phyloP scores from a whole-genome alignment of 2,888 invertebrate genomes.

The Drosophila affinis region DNA sequence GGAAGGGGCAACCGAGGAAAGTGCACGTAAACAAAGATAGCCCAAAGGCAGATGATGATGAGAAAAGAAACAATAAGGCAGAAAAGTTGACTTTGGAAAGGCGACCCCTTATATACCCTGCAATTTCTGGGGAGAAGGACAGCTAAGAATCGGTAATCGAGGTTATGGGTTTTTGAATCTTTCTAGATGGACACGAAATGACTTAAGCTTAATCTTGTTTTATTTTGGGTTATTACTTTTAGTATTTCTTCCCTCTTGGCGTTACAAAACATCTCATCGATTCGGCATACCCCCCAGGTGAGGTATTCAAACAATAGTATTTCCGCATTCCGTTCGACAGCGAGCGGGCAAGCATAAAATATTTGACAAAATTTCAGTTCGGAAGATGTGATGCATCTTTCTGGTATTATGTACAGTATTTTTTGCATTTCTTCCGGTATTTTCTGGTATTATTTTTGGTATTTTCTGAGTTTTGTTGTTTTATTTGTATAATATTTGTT shows the following conservation, averaged over 20 bases:
- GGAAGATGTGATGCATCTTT: background rate
- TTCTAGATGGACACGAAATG: background rate
- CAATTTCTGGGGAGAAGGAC: background rate
- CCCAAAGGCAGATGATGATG: constrained; percentile 30
- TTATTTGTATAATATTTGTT: too few species aligned
- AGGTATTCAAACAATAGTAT: constrained; percentile 57
- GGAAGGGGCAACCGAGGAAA: constrained; percentile 46
- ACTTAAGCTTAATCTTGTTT: background rate
- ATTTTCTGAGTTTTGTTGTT: too few species aligned
- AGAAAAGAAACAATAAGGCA: constrained; percentile 20
- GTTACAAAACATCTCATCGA: background rate
- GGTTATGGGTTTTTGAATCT: too few species aligned
- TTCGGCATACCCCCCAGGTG: background rate
- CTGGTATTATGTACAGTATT: background rate
- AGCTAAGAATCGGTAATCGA: background rate
- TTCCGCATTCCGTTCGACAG: constrained; percentile 68
- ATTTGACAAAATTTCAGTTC: constrained; percentile 54
- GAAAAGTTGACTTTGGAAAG: background rate
- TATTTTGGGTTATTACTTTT: too few species aligned
- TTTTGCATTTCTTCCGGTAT: too few species aligned
- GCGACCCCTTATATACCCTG: background rate
- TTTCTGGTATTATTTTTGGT: too few species aligned
- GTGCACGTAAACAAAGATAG: constrained; percentile 56
- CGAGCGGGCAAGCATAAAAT: constrained; percentile 39
- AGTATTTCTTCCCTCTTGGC: too few species aligned